Evolutionary conservation across 1,140 invertebrate genomes (phyloP).

Genomic region (Bradynema listronoti): DNA sequence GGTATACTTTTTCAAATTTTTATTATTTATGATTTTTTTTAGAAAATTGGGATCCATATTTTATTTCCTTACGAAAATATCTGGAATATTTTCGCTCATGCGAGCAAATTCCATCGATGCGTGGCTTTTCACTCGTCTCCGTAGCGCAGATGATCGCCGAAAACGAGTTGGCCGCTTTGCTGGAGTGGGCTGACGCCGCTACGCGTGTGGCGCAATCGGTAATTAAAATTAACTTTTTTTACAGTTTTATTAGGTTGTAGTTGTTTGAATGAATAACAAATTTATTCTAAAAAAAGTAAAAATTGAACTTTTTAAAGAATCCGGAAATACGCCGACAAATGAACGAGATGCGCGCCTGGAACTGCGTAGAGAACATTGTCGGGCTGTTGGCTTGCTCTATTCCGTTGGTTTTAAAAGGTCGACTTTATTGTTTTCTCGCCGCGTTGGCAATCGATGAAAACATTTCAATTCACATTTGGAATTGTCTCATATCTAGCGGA

Average conservation of each 20-base stretch:
- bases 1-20: neutral
- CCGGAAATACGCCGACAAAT: slow-evolving; percentile 23
- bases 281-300: neutral
- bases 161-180: slow-evolving; percentile 19
- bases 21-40: neutral
- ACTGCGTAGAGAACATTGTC: slow-evolving; percentile 19
- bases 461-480: slow-evolving; percentile 25
- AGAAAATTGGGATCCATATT: slow-evolving; percentile 26
- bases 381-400: slow-evolving; percentile 18
- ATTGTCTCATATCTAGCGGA: slow-evolving; percentile 27
- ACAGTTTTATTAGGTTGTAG: neutral
- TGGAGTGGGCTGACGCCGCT: slow-evolving; percentile 23
- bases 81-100: slow-evolving; percentile 34
- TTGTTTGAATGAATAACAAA: neutral
- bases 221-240: slow-evolving; percentile 3
- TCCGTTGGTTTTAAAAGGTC: slow-evolving; percentile 30
- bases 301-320: slow-evolving; percentile 13
- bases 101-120: slow-evolving; percentile 2
- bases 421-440: slow-evolving; percentile 22
- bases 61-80: slow-evolving; percentile 27
- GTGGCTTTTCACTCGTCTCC: neutral
- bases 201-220: slow-evolving; percentile 17
- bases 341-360: slow-evolving; percentile 21
- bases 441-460: slow-evolving; percentile 30
- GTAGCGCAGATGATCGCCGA: slow-evolving; percentile 22